Evolutionary conservation across 2,113 vertebrate genomes (phyloP), one percentile per base, ranked within the genome.

Genomic region (Cebus imitator): DNA sequence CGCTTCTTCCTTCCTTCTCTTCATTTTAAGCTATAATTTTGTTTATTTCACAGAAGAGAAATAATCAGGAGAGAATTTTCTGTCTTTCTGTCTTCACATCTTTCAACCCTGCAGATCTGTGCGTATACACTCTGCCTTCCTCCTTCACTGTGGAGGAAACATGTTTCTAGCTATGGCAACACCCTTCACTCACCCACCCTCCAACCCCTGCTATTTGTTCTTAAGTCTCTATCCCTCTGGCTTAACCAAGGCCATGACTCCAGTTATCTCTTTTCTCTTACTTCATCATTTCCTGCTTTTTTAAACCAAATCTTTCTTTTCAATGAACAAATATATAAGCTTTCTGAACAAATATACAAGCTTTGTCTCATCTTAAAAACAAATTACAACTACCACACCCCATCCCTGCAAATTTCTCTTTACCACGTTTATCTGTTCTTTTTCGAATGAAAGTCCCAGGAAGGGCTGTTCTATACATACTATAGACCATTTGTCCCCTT

Each of bases 161-260:
- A 18, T 11, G 2, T 88, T 50, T 35, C n/a, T 45, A n/a, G 50
- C 43, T 55, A 32, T 23, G 73, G 3, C 4, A 12, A 8, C 6
- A 43, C 3, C 11, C 11, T 72, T 8, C 0, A 1, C 13, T n/a
- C 21, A 13, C 48, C 35, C 16, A 40, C 2, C 8, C 21, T 58
- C 11, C 8, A 5, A 8, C 4, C 0, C 17, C 32, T 0, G 1
- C 4, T 48, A 0, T 40, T 68, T 82, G 45, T 2, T 64, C 1
- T 72, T 50, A 78, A 45, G 64, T 50, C 18, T 40, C 20, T 43
- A 0, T 37, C 6, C 17, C 21, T 78, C n/a, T 86, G 32, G 8
- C 20, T 25, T 64, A 66, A 73, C 61, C 58, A 73, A 80, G 68
- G n/a, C 8, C 18, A 5, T 30, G 76, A 12, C 18, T 40, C 32